Base-by-base conservation (phyloP, 2,113 vertebrate genomes). In the Anser cygnoides region DNA sequence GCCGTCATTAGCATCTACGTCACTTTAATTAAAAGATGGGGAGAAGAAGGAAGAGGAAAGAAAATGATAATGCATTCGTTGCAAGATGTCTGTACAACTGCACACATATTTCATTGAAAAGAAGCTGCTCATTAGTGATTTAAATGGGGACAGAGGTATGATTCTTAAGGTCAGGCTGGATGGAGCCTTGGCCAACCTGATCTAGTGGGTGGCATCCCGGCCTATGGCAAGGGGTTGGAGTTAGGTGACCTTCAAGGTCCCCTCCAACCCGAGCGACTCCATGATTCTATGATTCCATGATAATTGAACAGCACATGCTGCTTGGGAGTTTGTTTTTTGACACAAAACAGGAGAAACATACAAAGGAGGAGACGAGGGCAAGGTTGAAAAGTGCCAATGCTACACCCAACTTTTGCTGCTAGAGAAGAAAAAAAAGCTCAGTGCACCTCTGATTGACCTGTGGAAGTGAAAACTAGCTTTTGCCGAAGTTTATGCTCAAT, bases 21-120 rank as follows among this genome's bases (percentile, higher is more conserved):
- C 58, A 58, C 21, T 65, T 88, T 73, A 93, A 97, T 91, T 92
- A 95, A 72, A 65, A 91, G 63, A 73, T 2, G 10, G n/a, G 37
- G 72, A 62, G 33, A 9, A 77, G 50, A 23, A 46, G 18, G 25
- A 15, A 25, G 35, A 25, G 41, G 50, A 12, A 31, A 44, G 74
- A 26, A 13, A 58, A 65, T 0, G 6, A 4, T 82, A 28, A n/a
- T n/a, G 23, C 43, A 71, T 72, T 16, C 73, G 52, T 72, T 58
- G 54, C 49, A 13, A 87, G 1, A 76, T 57, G 92, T 82, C 87
- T 16, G 18, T 8, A 46, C 62, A 54, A 4, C 75, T 83, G 29
- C 72, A 50, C 28, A 4, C 25, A 46, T 3, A 37, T 50, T 66
- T 29, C 63, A 54, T 21, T 39, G 50, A 58, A 50, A 74, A 50